Evolutionary conservation across 2,797 vertebrate species (phyloP), one percentile per base, ranked within the genome.

Genomic region (Acanthornis magna): DNA sequence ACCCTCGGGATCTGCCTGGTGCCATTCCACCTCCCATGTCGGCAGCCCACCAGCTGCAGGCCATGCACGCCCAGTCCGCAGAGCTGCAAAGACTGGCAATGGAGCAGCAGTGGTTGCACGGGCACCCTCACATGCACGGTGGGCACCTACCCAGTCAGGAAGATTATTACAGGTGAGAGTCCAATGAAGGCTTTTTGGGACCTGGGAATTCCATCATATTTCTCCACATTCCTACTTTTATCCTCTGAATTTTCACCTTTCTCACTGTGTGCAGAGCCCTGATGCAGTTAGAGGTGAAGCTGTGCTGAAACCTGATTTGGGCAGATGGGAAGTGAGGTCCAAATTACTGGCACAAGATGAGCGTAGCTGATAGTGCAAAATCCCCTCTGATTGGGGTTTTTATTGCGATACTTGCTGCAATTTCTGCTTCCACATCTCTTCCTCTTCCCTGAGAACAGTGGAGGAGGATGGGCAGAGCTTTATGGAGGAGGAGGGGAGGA

Each of bases 31-130:
- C 99, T 32, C 99, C 98, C 16, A 99, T 99, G 99, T 99, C 99
- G 0, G 99, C 99, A 6, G 99, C 99, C 36, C 99, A 99, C 96
- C 99, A 99, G 96, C 98, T 99, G 76, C 99, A 99, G 98, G 99
- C 99, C 97, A 99, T 99, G 99, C 99, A 99, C 9, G 99, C 99
- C 60, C 99, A 99, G 98, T 99, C 99, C 0, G 99, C 99, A 3
- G 99, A 99, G 98, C 98, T 99, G 75, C 99, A 99, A 62, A 98
- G 99, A 98, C 98, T 99, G 96, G 99, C 99, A 78, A 99, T 99
- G 99, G 99, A 99, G 97, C 99, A 99, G 97, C 99, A 99, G 97
- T 99, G 99, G 99, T 98, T 99, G 82, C 99, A 99, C 1, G 98
- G 99, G 21, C 99, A 99, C 95, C 99, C 99, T 91, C 99, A 99